phyloP scores from a whole-genome alignment of 2,888 invertebrate species.

The Heliconius hortense region DNA sequence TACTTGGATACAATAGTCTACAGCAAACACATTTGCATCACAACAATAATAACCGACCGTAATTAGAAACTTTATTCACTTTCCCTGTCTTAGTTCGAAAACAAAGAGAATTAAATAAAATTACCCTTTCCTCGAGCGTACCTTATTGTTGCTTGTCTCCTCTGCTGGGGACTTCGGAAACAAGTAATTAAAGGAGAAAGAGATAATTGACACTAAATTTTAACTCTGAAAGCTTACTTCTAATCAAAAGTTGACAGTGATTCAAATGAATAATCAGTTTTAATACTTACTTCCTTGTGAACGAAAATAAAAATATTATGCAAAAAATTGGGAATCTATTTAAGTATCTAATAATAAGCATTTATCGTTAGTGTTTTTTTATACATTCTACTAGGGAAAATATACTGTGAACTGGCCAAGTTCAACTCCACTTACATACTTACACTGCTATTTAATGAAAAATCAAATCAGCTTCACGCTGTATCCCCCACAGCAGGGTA shows the following conservation, averaged over 20 bases:
- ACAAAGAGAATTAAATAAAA: conserved; percentile 33
- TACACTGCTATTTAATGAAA: too few species aligned
- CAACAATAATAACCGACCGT: conserved; percentile 18
- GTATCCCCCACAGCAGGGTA: too few species aligned
- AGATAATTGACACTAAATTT: conserved; percentile 18
- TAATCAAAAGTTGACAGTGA: not conserved
- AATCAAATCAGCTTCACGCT: too few species aligned
- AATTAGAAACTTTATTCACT: conserved; percentile 31
- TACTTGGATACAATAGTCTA: not conserved
- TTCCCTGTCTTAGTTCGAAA: conserved; percentile 25
- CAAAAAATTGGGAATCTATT: not conserved
- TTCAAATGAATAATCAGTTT: not conserved
- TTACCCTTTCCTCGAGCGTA: conserved; percentile 21
- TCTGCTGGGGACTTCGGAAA: conserved; percentile 22
- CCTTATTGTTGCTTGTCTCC: conserved; percentile 15
- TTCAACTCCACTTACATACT: too few species aligned
- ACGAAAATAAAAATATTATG: not conserved
- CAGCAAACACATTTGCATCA: conserved; percentile 24
- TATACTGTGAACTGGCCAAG: too few species aligned
- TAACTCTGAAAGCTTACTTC: not conserved
- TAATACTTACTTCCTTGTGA: not conserved
- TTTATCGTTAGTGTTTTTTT: too few species aligned
- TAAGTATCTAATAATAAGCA: not conserved
- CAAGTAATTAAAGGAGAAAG: conserved; percentile 23
- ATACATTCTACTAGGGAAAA: too few species aligned